A percentile compares a stretch with the other conserved stretches of the same genome.
Evolutionary conservation across 2,888 invertebrate species (phyloP).

Genomic region (Tribolium freemani): DNA sequence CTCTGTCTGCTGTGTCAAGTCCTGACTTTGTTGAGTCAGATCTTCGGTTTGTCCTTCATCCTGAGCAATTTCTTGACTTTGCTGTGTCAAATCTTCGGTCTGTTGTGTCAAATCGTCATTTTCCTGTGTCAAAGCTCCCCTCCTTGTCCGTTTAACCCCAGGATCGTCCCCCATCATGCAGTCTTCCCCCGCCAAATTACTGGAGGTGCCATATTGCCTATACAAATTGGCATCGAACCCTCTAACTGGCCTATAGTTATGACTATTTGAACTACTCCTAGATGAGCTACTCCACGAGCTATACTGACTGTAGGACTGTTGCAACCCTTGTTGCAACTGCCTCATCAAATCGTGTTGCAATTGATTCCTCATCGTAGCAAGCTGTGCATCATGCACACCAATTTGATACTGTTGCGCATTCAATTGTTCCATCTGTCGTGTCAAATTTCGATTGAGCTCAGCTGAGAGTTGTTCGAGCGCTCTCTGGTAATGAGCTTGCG

Average conservation of each 20-base stretch:
- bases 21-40: constrained; percentile 49
- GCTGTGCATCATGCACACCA: constrained; percentile 53
- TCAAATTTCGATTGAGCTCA: constrained; percentile 63
- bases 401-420: constrained; percentile 47
- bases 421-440: constrained; percentile 58
- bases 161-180: constrained; percentile 45
- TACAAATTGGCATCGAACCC: constrained; percentile 40
- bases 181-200: constrained; percentile 13
- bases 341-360: constrained; percentile 60
- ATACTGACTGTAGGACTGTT: constrained; percentile 56
- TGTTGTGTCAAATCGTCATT: constrained; percentile 48
- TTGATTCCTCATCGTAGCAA: constrained; percentile 58
- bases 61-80: neutral
- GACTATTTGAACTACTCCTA: constrained; percentile 45
- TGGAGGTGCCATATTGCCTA: neutral
- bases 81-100: constrained; percentile 40
- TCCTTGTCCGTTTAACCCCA: constrained; percentile 26
- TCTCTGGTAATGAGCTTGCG: constrained; percentile 53
- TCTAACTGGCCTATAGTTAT: constrained; percentile 52
- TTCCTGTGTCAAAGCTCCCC: constrained; percentile 54
- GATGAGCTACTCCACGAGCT: constrained; percentile 56
- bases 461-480: constrained; percentile 59
- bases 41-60: constrained; percentile 46
- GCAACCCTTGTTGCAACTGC: constrained; percentile 63
- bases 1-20: constrained; percentile 40